Conservation (phyloP, 2,888 invertebrate genomes). For the Andrena minutula region DNA sequence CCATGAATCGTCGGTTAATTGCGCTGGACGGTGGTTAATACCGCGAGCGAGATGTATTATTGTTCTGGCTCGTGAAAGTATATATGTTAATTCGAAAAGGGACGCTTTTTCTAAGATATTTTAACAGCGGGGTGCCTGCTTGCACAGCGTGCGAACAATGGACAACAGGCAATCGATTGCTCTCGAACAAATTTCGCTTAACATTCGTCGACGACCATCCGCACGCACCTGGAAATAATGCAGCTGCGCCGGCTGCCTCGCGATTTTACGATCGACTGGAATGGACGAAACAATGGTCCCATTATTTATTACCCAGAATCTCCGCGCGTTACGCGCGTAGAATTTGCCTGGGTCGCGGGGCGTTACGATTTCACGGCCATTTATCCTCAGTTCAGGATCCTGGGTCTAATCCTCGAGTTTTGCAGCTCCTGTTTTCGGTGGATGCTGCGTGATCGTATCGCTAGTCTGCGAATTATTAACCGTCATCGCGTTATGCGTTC, state of each 20-base stretch:
- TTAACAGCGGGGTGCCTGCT: not conserved
- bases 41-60: constrained; percentile 17
- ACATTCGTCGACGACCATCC: constrained; percentile 49
- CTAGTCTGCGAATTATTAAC: constrained; percentile 37
- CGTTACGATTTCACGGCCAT: constrained; percentile 43
- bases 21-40: not conserved
- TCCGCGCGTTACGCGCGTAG: constrained; percentile 73
- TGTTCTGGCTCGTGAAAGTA: not conserved
- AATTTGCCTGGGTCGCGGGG: constrained; percentile 56
- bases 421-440: constrained; percentile 26
- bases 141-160: constrained; percentile 10
- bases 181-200: constrained; percentile 36
- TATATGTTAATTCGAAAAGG: too few species aligned
- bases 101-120: constrained; percentile 23
- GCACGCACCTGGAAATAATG: constrained; percentile 72
- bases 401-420: constrained; percentile 46
- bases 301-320: constrained; percentile 79
- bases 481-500: not conserved
- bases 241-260: constrained; percentile 61
- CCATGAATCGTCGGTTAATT: constrained; percentile 9
- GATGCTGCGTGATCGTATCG: constrained; percentile 8
- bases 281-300: constrained; percentile 76
- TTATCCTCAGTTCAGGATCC: constrained; percentile 57
- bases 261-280: constrained; percentile 69
- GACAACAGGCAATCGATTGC: constrained; percentile 36